Evolutionary conservation across 2,888 invertebrate species (phyloP), one percentile per base, ranked within the genome.

Genomic region (Candidula unifasciata): DNA sequence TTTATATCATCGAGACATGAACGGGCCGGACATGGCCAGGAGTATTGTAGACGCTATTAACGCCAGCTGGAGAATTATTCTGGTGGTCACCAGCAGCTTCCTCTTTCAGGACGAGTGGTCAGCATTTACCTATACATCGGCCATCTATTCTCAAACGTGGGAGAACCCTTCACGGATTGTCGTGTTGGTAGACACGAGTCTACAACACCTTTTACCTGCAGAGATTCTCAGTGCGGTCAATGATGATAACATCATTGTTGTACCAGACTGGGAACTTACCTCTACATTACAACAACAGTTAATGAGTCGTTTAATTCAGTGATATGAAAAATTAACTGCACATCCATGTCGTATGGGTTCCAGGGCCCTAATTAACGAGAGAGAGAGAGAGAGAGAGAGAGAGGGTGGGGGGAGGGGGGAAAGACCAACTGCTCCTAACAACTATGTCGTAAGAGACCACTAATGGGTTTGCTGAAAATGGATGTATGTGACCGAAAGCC

Each of bases 51-150:
- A 81, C 8, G 81, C 81, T 24, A 44, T 81, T 16, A 81, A 81
- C 27, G 10, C 33, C 73, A 81, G 81, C 21, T 81, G 81, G 81
- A 66, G 82, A 35, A 66, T 82, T 0, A 2, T 82, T 60, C 82
- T 82, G 2, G 82, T 82, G n/a, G 35, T 74, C 44, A 66, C 44
- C 13, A 35, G 30, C 3, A 37, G 24, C 10, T 82, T 76, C 66
- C 10, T 82, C 8, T 64, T n/a, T 21, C 24, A 74, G 21, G 76
- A 82, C 27, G 33, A 76, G 35, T 82, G 82, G 82, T 44, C 60
- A 0, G 13, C n/a, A 16, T 76, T 82, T 44, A 82, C 37, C 18
- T 44, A 27, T 24, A 82, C 52, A 71, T 30, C 82, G 21, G 76
- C 82, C 21, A 27, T 82, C 5, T 82, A 82, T 66, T 35, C 64